Percentiles rank a stretch among this genome's conserved stretches.
Conservation (phyloP, 2,888 invertebrate species). For the Atrina japonica region DNA sequence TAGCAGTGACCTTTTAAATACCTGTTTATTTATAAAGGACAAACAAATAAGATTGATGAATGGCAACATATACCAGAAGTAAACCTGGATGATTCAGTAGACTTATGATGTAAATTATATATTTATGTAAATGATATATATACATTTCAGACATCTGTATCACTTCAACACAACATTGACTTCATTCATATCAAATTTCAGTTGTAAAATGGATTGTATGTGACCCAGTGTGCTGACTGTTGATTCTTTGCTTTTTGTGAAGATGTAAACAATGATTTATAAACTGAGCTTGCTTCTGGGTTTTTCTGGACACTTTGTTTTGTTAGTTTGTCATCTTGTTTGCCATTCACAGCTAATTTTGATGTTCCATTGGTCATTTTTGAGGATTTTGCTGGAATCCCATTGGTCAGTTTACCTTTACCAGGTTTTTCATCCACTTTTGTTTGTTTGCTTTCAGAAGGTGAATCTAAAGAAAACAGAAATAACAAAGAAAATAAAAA, state of each 20-base stretch:
- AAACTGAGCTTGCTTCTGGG: slow-evolving; percentile 93
- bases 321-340: slow-evolving; percentile 40
- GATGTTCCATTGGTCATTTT: slow-evolving; percentile 37
- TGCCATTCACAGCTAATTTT: slow-evolving; percentile 35
- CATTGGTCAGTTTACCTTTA: slow-evolving; percentile 69
- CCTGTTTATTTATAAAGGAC: too few relatives aligned
- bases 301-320: slow-evolving; percentile 88
- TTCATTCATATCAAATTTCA: too few relatives aligned
- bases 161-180: too few relatives aligned
- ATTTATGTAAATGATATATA: too few relatives aligned
- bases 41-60: too few relatives aligned
- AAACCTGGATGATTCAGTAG: too few relatives aligned
- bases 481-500: too few relatives aligned
- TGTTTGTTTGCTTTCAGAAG: slow-evolving; percentile 57
- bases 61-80: too few relatives aligned
- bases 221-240: slow-evolving; percentile 96
- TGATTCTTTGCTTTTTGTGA: slow-evolving; percentile 93
- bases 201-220: slow-evolving; percentile 91
- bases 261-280: slow-evolving; percentile 96
- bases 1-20: too few relatives aligned
- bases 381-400: slow-evolving; percentile 30
- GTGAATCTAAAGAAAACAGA: slow-evolving; percentile 52
- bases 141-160: too few relatives aligned
- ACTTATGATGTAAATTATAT: too few relatives aligned
- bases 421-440: slow-evolving; percentile 41